Evolutionary conservation across 2,797 vertebrate genomes (phyloP).

Genomic region (Leptoclinus maculatus): DNA sequence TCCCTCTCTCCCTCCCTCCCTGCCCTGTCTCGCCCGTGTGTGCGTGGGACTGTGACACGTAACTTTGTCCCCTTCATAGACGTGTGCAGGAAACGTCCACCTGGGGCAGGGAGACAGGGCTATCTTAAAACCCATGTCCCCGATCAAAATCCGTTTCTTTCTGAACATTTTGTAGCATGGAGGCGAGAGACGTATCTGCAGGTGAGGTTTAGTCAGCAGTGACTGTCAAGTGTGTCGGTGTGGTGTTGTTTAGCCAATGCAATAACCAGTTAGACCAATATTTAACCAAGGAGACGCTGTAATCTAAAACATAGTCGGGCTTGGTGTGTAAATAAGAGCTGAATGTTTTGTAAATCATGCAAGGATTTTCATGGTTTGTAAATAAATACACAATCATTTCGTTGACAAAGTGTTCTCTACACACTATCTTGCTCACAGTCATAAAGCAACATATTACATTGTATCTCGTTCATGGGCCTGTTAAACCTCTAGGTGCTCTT

Average conservation of each 20-base stretch:
- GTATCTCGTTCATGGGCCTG: background rate
- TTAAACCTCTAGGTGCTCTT: conserved; percentile 58
- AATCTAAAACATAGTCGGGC: background rate
- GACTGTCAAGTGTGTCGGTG: background rate
- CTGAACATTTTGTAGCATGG: conserved; percentile 66
- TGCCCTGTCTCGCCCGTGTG: background rate
- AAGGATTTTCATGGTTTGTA: background rate
- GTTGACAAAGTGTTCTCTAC: background rate
- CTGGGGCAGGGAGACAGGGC: conserved; percentile 43
- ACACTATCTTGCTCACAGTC: background rate
- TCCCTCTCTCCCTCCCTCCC: conserved; percentile 7
- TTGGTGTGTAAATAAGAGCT: background rate
- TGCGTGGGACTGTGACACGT: conserved; percentile 78
- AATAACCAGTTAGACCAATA: conserved; percentile 1
- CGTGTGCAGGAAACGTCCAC: conserved; percentile 43
- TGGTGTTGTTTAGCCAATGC: conserved; percentile 16
- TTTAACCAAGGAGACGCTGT: background rate
- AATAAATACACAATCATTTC: background rate
- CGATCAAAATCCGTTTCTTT: background rate
- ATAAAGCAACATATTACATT: background rate
- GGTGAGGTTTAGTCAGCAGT: conserved; percentile 68
- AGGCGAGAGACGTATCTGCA: conserved; percentile 71
- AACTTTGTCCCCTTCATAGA: conserved; percentile 41
- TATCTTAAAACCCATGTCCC: background rate
- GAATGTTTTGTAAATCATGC: background rate